phyloP scores from a whole-genome alignment of 2,888 invertebrate genomes.

The Aleiodes testaceus region DNA sequence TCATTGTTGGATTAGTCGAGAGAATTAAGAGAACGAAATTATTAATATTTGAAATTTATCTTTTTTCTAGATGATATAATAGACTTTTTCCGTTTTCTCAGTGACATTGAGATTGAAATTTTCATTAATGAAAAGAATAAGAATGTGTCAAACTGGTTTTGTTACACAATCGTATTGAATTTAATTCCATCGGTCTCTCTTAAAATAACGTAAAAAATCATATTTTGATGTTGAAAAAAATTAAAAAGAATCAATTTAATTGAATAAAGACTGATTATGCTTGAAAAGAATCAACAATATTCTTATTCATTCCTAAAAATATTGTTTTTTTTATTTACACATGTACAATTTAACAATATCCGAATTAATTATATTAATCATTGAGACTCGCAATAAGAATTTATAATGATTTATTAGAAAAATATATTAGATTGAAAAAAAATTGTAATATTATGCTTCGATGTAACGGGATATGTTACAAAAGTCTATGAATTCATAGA shows the following conservation, averaged over 20 bases:
- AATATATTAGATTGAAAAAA: conserved; percentile 28
- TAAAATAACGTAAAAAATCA: background rate
- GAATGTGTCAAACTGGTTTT: conserved; percentile 35
- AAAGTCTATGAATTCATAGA: background rate
- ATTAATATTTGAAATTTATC: background rate
- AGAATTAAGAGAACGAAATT: too few species aligned
- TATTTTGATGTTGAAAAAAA: background rate
- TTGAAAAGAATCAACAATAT: background rate
- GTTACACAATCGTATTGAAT: background rate
- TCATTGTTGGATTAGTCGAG: background rate
- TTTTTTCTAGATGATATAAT: background rate
- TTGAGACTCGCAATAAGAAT: background rate
- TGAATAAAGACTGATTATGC: background rate
- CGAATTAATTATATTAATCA: conserved; percentile 5
- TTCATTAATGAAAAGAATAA: background rate
- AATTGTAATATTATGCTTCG: conserved; percentile 39
- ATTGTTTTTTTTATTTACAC: conserved; percentile 58
- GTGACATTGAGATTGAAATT: background rate
- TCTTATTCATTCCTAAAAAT: conserved; percentile 49
- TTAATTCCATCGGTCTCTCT: conserved; percentile 3
- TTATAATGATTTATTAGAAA: background rate
- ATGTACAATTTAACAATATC: conserved; percentile 55
- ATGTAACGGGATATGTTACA: conserved; percentile 40
- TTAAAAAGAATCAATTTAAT: background rate
- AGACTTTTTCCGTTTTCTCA: background rate